Percentiles rank a stretch among this genome's conserved stretches.
Evolutionary conservation across 2,888 invertebrate genomes (phyloP).

Genomic region (Luperina nickerlii): DNA sequence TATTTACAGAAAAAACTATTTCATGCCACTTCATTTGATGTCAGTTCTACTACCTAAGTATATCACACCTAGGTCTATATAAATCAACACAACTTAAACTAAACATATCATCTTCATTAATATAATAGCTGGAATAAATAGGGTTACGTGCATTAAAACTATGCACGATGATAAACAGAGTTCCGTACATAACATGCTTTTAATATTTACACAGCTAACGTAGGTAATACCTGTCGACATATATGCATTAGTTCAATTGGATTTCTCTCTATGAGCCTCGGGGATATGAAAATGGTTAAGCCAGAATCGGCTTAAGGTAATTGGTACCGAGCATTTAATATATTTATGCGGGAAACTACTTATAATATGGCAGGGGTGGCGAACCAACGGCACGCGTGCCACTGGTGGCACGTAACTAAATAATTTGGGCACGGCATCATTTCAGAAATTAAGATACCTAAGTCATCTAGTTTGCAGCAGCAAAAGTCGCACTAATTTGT

Average conservation of each 20-base stretch:
- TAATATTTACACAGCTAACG: slow-evolving; percentile 26
- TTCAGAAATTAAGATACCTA: no score
- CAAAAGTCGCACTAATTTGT: no score
- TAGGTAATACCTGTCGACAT: slow-evolving; percentile 35
- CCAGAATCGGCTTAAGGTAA: slow-evolving; percentile 15
- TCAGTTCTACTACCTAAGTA: neutral
- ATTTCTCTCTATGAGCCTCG: slow-evolving; percentile 46
- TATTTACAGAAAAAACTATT: no score
- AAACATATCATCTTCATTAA: neutral
- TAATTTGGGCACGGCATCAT: no score
- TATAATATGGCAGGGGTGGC: no score
- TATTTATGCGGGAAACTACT: neutral
- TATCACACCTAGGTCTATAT: neutral
- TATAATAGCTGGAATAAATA: slow-evolving; percentile 4
- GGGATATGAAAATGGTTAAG: slow-evolving; percentile 45
- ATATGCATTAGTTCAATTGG: slow-evolving; percentile 67
- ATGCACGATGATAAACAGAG: slow-evolving; percentile 4
- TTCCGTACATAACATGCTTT: slow-evolving; percentile 40
- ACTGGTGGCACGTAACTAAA: no score
- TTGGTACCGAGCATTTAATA: slow-evolving; percentile 7
- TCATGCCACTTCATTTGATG: neutral
- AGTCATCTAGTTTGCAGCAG: no score
- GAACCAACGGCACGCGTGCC: no score
- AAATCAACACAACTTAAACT: neutral
- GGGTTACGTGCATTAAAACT: slow-evolving; percentile 8